Base-by-base conservation (phyloP, 2,797 vertebrate species). In the Eospalax fontanierii region DNA sequence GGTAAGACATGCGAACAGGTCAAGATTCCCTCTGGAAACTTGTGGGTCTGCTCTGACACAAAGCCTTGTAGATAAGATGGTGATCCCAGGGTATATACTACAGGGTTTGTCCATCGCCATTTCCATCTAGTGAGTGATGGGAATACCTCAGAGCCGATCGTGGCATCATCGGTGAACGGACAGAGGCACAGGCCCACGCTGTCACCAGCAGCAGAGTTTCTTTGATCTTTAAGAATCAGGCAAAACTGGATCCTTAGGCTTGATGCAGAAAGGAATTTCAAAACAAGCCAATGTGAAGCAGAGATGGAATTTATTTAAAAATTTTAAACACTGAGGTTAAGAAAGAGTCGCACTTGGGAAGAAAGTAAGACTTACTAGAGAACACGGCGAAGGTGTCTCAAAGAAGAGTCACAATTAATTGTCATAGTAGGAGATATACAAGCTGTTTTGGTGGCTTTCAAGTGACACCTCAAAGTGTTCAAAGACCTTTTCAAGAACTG, bases 201-300 rank as follows among this genome's bases (percentile, higher is more conserved):
- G 15, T 84, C 8, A 54, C 33, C 65, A 12, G 28, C 43, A 50
- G n/a, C n/a, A 70, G 65, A 46, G 66, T 57, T 30, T n/a, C 83
- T 86, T 35, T 71, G 57, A 40, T 30, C n/a, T 57, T 85, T 71
- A 30, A 86, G 50, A 54, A 33, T 70, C 46, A 54, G 65, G 43
- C 11, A 24, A 54, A 86, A 57, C 50, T 35, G 57, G n/a, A 46
- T 57, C 50, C 10, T 57, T 28, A n/a, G 26, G 15, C 57, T 18
- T 85, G 83, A 85, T 35, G 19, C n/a, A 71, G 66, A 85, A 57
- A 85, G 71, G n/a, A 70, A 86, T 57, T 86, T 86, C 43, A 86
- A 70, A 86, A 57, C 15, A 30, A 71, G 50, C 68, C 50, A 38
- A 15, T 71, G 66, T 57, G 46, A 65, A 66, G 61, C 33, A 38